Percentiles rank a stretch among this genome's conserved stretches.
phyloP scores from a whole-genome alignment of 2,888 invertebrate genomes.

The Homarus gammarus region DNA sequence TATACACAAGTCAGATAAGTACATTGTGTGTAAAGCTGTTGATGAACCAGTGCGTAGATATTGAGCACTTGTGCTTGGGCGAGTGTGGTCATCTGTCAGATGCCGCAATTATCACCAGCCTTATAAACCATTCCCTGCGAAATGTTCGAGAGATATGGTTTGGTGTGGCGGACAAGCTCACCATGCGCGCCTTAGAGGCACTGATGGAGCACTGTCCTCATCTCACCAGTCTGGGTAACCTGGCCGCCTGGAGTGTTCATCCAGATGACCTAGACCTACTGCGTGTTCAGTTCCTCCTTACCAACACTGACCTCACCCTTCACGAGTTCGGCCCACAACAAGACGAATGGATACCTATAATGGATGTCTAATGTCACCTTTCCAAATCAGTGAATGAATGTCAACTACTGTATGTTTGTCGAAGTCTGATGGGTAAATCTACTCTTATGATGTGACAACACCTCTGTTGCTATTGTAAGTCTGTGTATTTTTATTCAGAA shows the following conservation, averaged over 20 bases:
- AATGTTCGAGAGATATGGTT: conserved; percentile 72
- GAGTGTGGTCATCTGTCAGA: conserved; percentile 72
- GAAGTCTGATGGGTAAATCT: too few species aligned
- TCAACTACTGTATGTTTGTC: too few species aligned
- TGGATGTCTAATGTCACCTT: background rate
- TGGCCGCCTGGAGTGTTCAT: conserved; percentile 72
- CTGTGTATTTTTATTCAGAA: too few species aligned
- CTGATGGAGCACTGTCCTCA: conserved; percentile 70
- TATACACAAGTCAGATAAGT: conserved; percentile 60
- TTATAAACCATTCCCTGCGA: conserved; percentile 43
- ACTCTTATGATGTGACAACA: too few species aligned
- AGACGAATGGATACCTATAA: conserved; percentile 49
- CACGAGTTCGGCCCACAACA: conserved; percentile 69
- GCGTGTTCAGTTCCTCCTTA: conserved; percentile 59
- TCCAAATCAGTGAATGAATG: too few species aligned
- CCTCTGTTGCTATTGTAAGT: too few species aligned
- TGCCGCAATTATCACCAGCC: conserved; percentile 41
- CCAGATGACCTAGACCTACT: conserved; percentile 66
- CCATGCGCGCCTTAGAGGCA: conserved; percentile 53
- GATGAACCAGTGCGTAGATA: conserved; percentile 53
- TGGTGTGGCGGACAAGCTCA: conserved; percentile 66
- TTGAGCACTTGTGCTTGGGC: conserved; percentile 64
- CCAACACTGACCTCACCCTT: conserved; percentile 69
- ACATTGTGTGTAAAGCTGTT: conserved; percentile 55
- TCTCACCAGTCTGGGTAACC: conserved; percentile 70